Conservation (phyloP, 1,140 invertebrate genomes). For the Glomeris maerens region DNA sequence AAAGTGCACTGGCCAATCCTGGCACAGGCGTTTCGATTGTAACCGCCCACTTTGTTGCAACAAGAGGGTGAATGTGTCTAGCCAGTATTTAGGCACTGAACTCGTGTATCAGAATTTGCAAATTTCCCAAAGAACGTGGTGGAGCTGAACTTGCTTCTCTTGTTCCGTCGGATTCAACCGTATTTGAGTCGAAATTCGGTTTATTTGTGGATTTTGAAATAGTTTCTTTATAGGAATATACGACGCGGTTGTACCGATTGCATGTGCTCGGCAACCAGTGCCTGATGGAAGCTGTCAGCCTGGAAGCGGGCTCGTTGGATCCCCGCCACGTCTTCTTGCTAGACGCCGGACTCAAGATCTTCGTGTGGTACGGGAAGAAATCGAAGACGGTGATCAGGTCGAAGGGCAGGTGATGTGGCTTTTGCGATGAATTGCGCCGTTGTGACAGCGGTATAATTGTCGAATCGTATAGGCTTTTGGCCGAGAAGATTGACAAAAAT, state of each 20-base stretch:
- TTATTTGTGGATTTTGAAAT: too few species aligned
- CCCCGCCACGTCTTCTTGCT: slow-evolving; percentile 81
- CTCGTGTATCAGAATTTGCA: too few species aligned
- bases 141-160: slow-evolving; percentile 8
- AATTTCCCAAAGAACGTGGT: background rate
- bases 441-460: background rate
- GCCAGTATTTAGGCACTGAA: too few species aligned
- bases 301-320: slow-evolving; percentile 59
- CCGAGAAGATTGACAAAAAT: slow-evolving; percentile 98
- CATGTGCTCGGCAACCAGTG: slow-evolving; percentile 74
- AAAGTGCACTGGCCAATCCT: too few species aligned
- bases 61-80: too few species aligned
- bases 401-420: slow-evolving; percentile 48
- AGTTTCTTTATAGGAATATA: slow-evolving; percentile 46
- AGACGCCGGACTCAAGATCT: slow-evolving; percentile 74
- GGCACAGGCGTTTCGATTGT: too few species aligned
- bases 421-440: slow-evolving; percentile 22
- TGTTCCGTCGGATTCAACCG: slow-evolving; percentile 22
- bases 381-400: slow-evolving; percentile 90
- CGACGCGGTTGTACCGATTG: slow-evolving; percentile 72
- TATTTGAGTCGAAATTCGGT: slow-evolving; percentile 1
- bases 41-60: too few species aligned
- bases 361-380: slow-evolving; percentile 78
- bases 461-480: slow-evolving; percentile 53
- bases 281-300: slow-evolving; percentile 77